Base-by-base conservation (phyloP, 2,888 invertebrate genomes). In the Noctua comes region DNA sequence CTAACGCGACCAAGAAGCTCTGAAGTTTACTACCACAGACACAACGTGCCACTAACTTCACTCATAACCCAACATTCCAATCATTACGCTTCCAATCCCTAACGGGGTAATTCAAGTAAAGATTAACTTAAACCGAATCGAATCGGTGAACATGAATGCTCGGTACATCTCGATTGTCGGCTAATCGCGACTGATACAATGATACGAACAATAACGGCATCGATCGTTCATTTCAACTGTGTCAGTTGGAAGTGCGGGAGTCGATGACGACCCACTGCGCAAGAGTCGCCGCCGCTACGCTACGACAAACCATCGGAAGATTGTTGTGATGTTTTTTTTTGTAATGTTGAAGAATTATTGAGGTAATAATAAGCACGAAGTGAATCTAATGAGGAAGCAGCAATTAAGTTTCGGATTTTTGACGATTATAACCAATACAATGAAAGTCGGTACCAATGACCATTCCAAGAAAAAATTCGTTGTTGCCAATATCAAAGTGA, bases 131-230 rank as follows among this genome's bases (percentile, higher is more conserved):
- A 76, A 75, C 79, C 81, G 83, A 73, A 79, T 75, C 86, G 73
- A 82, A 84, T 75, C 68, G 57, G 16, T 48, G 77, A 77, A 69
- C 76, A 81, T 85, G 76, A 73, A 74, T 78, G 83, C 68, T 78
- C 68, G 46, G 86, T 71, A 78, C 86, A 77, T 72, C 85, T 82
- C 78, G 83, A 78, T 82, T 82, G 70, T 73, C 88, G 88, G 82
- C 89, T 93, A 93, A 94, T 92, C 90, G 92, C 91, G 89, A 71
- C 51, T 78, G 79, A 90, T 91, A 88, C 92, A 88, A 93, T 78
- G 80, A 90, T 91, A 88, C 92, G 88, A 93, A 94, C 93, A 93
- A 93, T 95, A 95, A 95, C 94, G 95, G 94, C 90, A 92, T 92
- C 92, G 90, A 94, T 93, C 92, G 90, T 89, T 93, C 90, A 91